Evolutionary conservation across 2,113 vertebrate genomes (phyloP).

Genomic region (Bufo gargarizans): DNA sequence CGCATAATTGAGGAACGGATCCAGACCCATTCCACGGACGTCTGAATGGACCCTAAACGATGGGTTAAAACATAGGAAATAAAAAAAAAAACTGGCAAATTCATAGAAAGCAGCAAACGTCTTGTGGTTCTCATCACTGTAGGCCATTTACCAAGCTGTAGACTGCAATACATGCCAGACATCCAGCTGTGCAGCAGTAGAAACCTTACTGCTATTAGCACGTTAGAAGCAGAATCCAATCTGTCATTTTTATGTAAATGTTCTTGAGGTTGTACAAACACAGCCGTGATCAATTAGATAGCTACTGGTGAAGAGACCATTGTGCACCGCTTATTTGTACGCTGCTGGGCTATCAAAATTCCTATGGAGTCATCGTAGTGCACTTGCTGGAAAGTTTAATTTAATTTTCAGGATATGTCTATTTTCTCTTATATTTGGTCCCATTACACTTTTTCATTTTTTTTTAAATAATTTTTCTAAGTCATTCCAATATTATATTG

Average conservation of each 20-base stretch:
- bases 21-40: too few species aligned
- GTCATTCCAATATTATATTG: background rate
- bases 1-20: too few species aligned
- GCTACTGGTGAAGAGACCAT: constrained; percentile 75
- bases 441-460: background rate
- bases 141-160: background rate
- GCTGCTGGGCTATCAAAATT: constrained; percentile 69
- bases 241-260: constrained; percentile 78
- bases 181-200: constrained; percentile 55
- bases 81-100: background rate
- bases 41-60: too few species aligned
- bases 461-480: background rate
- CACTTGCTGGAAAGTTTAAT: constrained; percentile 71
- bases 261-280: constrained; percentile 80
- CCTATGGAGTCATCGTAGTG: constrained; percentile 70
- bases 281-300: constrained; percentile 77
- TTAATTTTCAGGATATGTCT: background rate
- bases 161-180: background rate
- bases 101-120: background rate
- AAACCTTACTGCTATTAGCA: constrained; percentile 62
- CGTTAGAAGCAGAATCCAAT: constrained; percentile 71
- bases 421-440: background rate
- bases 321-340: constrained; percentile 72
- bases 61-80: background rate
- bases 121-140: background rate